A percentile compares a stretch with the other conserved stretches of the same genome.
phyloP scores from a whole-genome alignment of 2,113 vertebrate genomes.

The Centrocercus urophasianus region DNA sequence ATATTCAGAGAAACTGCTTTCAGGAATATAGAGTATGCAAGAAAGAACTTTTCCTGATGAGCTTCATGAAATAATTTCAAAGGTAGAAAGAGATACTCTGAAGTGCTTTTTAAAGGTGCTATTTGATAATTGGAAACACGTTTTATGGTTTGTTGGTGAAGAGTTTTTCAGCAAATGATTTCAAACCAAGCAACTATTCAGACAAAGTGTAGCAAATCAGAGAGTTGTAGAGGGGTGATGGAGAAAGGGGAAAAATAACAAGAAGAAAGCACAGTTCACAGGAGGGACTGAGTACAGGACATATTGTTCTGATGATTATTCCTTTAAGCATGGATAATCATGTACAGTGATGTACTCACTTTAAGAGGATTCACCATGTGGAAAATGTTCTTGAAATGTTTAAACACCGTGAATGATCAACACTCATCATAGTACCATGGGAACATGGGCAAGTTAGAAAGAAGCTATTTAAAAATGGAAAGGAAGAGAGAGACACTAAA shows the following conservation, averaged over 20 bases:
- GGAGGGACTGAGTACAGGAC: slow-evolving; percentile 3
- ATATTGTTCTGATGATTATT: slow-evolving; percentile 61
- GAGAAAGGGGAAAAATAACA: not conserved
- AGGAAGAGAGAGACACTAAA: not conserved
- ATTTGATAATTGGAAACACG: not conserved
- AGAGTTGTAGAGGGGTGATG: not conserved
- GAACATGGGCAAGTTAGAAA: slow-evolving; percentile 26
- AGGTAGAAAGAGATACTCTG: not conserved
- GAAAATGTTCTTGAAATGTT: slow-evolving; percentile 73
- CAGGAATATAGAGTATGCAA: slow-evolving; percentile 27
- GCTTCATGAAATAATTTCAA: not conserved
- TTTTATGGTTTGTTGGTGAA: not conserved
- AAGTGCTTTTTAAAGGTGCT: not conserved
- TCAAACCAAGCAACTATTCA: not conserved
- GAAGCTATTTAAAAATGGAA: not conserved
- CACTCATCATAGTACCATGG: slow-evolving; percentile 30
- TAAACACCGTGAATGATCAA: slow-evolving; percentile 66
- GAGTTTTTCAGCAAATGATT: not conserved
- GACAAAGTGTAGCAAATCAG: not conserved
- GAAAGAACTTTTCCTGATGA: not conserved
- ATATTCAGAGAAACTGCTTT: not conserved
- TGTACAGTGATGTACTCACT: slow-evolving; percentile 59
- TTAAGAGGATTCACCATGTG: slow-evolving; percentile 68
- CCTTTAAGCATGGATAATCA: slow-evolving; percentile 70
- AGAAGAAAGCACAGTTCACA: not conserved